Evolutionary conservation across 2,797 vertebrate species (phyloP).

Genomic region (Pampus argenteus): DNA sequence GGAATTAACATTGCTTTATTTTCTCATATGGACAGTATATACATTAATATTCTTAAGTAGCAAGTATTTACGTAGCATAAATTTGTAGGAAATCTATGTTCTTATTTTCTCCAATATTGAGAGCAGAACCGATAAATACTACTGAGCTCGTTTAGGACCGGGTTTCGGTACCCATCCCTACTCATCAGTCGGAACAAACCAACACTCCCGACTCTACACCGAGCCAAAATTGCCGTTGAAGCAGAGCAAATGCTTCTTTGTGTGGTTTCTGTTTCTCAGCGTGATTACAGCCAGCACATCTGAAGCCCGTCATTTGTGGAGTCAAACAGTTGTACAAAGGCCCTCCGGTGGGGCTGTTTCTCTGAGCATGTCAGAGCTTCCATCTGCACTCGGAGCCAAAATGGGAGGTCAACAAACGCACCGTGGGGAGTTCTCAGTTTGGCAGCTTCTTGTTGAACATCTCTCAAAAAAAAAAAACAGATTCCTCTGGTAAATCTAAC

Average conservation of each 20-base stretch:
- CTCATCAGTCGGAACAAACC: no score
- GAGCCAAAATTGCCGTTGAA: conserved; percentile 38
- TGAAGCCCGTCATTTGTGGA: conserved; percentile 51
- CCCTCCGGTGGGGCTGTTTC: conserved; percentile 15
- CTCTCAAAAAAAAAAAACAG: conserved; percentile 45
- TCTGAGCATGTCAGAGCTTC: conserved; percentile 37
- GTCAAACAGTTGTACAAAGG: conserved; percentile 47
- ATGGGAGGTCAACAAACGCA: conserved; percentile 54
- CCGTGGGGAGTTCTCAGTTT: conserved; percentile 52
- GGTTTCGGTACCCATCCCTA: no score
- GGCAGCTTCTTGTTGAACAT: conserved; percentile 56
- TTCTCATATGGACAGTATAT: no score
- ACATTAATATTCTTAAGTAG: no score
- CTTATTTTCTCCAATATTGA: no score
- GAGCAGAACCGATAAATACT: no score
- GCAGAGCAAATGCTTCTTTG: conserved; percentile 44
- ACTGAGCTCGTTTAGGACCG: no score
- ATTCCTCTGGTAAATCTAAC: conserved; percentile 56
- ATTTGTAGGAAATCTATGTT: no score
- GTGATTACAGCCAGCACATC: conserved; percentile 48
- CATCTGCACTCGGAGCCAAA: conserved; percentile 39
- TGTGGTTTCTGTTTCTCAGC: conserved; percentile 50
- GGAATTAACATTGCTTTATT: no score
- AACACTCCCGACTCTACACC: conserved; percentile 12
- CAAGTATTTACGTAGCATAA: no score